Conservation (phyloP, 2,888 invertebrate genomes). For the Protonemura montana region DNA sequence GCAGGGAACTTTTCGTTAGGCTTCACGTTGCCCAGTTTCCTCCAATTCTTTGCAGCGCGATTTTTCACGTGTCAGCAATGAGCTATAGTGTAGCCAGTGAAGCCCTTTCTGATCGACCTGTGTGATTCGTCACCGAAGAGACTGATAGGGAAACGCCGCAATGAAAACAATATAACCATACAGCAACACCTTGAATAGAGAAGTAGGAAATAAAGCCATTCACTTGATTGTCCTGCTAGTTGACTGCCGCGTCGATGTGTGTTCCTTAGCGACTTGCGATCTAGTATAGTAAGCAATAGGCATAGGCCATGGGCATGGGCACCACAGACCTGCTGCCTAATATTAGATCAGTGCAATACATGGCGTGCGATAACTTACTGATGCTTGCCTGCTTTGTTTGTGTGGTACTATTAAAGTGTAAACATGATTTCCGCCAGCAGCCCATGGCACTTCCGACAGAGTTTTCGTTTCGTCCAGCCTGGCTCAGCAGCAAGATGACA, state of each 20-base stretch:
- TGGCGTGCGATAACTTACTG: background rate
- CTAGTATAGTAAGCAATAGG: background rate
- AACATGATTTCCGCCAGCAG: background rate
- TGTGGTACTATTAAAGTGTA: background rate
- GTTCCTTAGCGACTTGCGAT: background rate
- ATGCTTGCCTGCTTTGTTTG: background rate
- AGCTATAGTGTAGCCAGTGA: too few relatives aligned
- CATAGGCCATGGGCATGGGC: too few relatives aligned
- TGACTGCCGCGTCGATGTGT: background rate
- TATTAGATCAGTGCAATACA: background rate
- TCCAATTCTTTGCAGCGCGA: too few relatives aligned
- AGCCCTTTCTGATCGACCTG: background rate
- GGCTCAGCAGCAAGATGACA: background rate
- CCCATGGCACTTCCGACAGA: background rate
- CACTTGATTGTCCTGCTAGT: background rate
- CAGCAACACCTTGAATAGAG: background rate
- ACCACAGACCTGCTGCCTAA: background rate
- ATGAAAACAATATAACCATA: background rate
- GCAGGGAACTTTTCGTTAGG: too few relatives aligned
- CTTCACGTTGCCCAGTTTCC: too few relatives aligned
- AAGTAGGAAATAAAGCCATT: background rate
- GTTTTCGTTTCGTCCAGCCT: background rate
- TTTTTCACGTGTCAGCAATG: too few relatives aligned
- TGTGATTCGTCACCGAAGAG: background rate
- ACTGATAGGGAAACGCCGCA: background rate